phyloP scores from a whole-genome alignment of 2,113 vertebrate species.

The Xiphophorus hellerii region DNA sequence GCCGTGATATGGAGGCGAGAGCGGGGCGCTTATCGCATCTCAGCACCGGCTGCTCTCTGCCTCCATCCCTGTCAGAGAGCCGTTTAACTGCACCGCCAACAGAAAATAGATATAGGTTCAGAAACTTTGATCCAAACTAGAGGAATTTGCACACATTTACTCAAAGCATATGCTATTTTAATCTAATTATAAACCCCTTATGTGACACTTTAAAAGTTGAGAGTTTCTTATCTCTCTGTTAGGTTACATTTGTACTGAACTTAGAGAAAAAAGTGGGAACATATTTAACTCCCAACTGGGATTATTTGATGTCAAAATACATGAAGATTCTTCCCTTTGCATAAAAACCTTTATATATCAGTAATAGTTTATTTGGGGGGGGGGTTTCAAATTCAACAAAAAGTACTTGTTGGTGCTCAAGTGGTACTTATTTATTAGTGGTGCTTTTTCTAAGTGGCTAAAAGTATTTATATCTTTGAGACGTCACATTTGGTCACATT shows the following conservation, averaged over 20 bases:
- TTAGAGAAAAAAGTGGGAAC: not conserved
- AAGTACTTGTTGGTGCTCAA: too few relatives aligned
- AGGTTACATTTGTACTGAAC: not conserved
- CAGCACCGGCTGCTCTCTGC: conserved; percentile 13
- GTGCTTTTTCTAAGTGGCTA: not conserved
- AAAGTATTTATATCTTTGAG: not conserved
- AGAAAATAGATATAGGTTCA: not conserved
- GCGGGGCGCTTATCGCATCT: conserved; percentile 49
- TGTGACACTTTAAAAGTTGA: conserved; percentile 13
- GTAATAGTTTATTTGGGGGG: too few relatives aligned
- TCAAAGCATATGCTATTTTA: conserved; percentile 17
- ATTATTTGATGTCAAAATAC: not conserved
- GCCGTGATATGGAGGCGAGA: conserved; percentile 77
- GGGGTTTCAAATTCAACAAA: too few relatives aligned
- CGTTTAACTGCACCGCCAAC: conserved; percentile 2
- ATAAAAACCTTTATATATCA: too few relatives aligned
- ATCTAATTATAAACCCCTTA: not conserved
- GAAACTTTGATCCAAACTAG: conserved; percentile 26
- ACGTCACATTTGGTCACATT: not conserved
- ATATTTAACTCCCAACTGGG: too few relatives aligned
- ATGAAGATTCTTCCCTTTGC: too few relatives aligned
- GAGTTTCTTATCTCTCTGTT: not conserved
- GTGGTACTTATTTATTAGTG: too few relatives aligned
- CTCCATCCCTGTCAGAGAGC: not conserved
- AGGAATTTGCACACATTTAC: conserved; percentile 47